Conservation (phyloP, 35 echinoderm and acorn worm species). For the Patiria miniata region DNA sequence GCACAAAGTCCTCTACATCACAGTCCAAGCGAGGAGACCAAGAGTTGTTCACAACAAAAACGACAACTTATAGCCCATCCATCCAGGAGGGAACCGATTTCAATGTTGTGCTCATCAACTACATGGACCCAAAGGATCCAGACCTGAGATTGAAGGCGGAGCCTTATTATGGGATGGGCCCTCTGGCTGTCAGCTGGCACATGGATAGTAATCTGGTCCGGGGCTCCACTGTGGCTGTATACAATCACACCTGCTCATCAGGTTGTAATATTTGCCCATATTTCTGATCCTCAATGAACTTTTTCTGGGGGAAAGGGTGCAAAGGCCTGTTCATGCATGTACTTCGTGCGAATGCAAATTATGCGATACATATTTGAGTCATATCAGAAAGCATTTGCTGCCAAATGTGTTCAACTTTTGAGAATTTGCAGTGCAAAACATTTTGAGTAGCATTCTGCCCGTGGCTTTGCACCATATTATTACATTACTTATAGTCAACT, state of each 20-base stretch:
- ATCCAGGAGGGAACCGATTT: conserved; percentile 56
- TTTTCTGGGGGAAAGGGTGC: too few relatives aligned
- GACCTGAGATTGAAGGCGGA: conserved; percentile 46
- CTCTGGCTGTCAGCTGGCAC: conserved; percentile 68
- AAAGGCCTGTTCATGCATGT: too few relatives aligned
- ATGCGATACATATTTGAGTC: too few relatives aligned
- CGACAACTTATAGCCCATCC: neutral
- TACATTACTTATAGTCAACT: too few relatives aligned
- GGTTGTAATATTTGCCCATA: neutral
- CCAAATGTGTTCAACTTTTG: too few relatives aligned
- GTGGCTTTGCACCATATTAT: too few relatives aligned
- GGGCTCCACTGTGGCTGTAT: conserved; percentile 74
- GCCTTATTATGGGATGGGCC: conserved; percentile 69
- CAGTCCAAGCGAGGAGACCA: neutral
- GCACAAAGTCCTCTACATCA: too few relatives aligned
- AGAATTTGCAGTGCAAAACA: too few relatives aligned
- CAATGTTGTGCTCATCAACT: conserved; percentile 60
- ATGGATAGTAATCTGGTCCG: conserved; percentile 52
- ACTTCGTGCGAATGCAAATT: too few relatives aligned
- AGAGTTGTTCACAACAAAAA: neutral
- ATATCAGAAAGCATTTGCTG: too few relatives aligned
- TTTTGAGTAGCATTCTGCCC: too few relatives aligned
- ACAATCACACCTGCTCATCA: conserved; percentile 57
- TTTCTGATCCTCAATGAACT: too few relatives aligned
- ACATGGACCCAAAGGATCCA: conserved; percentile 61